A percentile compares a stretch with the other conserved stretches of the same genome.
Evolutionary conservation across 2,113 vertebrate genomes (phyloP).

Genomic region (Oncorhynchus keta): DNA sequence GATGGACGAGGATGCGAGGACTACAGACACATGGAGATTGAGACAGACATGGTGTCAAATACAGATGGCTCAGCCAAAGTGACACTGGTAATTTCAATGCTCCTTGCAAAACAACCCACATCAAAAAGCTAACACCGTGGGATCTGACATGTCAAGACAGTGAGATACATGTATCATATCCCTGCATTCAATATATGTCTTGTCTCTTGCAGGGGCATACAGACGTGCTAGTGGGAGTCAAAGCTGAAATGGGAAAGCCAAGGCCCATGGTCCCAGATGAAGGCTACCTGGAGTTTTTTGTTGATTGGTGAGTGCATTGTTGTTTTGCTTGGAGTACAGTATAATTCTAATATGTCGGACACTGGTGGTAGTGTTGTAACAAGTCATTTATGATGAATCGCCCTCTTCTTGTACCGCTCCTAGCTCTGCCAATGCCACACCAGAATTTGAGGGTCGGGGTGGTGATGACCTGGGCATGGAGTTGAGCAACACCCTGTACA

Average conservation of each 20-base stretch:
- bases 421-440: slow-evolving; percentile 94
- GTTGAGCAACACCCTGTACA: slow-evolving; percentile 87
- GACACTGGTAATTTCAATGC: slow-evolving; percentile 78
- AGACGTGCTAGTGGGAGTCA: slow-evolving; percentile 90
- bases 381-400: background rate
- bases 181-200: slow-evolving; percentile 1
- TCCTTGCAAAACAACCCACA: too few relatives aligned
- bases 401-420: background rate
- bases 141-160: too few relatives aligned
- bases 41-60: slow-evolving; percentile 95
- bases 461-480: slow-evolving; percentile 92
- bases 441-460: slow-evolving; percentile 94
- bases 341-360: too few relatives aligned
- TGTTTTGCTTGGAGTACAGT: background rate
- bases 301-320: background rate
- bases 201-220: slow-evolving; percentile 83
- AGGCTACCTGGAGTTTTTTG: background rate
- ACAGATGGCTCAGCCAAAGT: slow-evolving; percentile 95
- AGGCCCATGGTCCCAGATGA: slow-evolving; percentile 65
- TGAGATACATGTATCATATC: background rate
- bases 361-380: too few relatives aligned
- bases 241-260: slow-evolving; percentile 93
- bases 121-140: too few relatives aligned
- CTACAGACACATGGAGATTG: slow-evolving; percentile 90
- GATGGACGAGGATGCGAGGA: slow-evolving; percentile 95